Evolutionary conservation across 2,888 invertebrate genomes (phyloP).

Genomic region (Thalpophila matura): DNA sequence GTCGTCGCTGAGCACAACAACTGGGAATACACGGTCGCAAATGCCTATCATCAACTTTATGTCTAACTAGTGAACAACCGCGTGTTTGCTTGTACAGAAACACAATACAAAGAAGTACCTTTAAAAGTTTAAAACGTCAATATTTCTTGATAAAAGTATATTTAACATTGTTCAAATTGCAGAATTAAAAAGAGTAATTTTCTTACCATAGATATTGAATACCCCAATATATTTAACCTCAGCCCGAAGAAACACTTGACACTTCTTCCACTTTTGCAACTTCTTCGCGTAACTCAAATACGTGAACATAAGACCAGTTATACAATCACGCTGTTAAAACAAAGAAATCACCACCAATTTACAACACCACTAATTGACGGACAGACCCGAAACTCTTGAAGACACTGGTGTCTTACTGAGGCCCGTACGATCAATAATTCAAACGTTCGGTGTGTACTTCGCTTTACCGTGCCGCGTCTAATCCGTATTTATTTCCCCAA

Average conservation of each 20-base stretch:
- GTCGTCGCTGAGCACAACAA: conserved; percentile 28
- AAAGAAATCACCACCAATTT: conserved; percentile 12
- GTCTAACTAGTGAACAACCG: background rate
- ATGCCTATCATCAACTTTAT: conserved; percentile 38
- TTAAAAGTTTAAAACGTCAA: no score
- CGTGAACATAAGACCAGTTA: background rate
- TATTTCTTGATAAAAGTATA: no score
- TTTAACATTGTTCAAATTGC: background rate
- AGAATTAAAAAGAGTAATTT: background rate
- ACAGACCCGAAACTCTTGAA: conserved; percentile 37
- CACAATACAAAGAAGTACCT: background rate
- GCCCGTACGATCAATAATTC: conserved; percentile 80
- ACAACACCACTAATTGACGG: conserved; percentile 33
- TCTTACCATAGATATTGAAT: no score
- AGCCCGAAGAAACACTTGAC: no score
- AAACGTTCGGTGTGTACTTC: conserved; percentile 75
- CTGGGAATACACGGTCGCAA: conserved; percentile 38
- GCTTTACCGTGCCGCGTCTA: conserved; percentile 78
- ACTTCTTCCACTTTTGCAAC: no score
- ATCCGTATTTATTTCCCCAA: conserved; percentile 88
- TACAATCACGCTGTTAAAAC: background rate
- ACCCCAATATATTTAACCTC: no score
- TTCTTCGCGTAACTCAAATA: no score
- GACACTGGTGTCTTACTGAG: conserved; percentile 47
- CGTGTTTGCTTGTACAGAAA: background rate